These are phyloP conservation scores for Scophthalmus maximus DNA, from an alignment of 2,113 vertebrate species.

Conservation along the genomic window DNA sequence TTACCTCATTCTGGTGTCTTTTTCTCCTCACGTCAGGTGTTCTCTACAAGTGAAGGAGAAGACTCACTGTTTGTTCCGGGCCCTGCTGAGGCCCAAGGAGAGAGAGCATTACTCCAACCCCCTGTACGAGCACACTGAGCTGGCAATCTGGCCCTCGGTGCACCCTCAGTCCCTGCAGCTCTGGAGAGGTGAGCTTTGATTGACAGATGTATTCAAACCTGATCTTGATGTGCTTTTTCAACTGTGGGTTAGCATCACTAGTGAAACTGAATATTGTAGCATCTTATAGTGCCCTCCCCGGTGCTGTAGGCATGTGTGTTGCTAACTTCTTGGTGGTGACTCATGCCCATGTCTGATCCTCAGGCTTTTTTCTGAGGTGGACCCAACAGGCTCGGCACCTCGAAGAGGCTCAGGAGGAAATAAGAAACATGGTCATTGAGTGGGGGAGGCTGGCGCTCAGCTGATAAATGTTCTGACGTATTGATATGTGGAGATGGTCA, in stretches of 20 bases:
- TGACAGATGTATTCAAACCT: not conserved
- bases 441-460: slow-evolving; percentile 53
- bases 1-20: not conserved
- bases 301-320: not conserved
- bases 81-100: slow-evolving; percentile 75
- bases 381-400: slow-evolving; percentile 77
- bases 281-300: not conserved
- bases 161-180: slow-evolving; percentile 90
- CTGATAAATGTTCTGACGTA: slow-evolving; percentile 17
- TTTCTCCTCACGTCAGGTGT: slow-evolving; percentile 70
- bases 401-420: slow-evolving; percentile 83
- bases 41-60: slow-evolving; percentile 82
- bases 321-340: not conserved
- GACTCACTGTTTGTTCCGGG: slow-evolving; percentile 88
- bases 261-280: not conserved
- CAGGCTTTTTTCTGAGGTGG: slow-evolving; percentile 89
- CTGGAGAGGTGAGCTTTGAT: slow-evolving; percentile 83
- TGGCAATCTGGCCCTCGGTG: slow-evolving; percentile 89
- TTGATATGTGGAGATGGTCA: not conserved
- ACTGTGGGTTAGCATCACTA: not conserved
- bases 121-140: slow-evolving; percentile 80
- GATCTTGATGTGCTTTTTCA: not conserved
- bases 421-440: slow-evolving; percentile 74
- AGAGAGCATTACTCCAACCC: slow-evolving; percentile 80
- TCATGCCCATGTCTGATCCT: slow-evolving; percentile 3